Percentiles rank a stretch among this genome's conserved stretches.
phyloP scores from a whole-genome alignment of 1,140 invertebrate species.

The Anthonomus grandis region DNA sequence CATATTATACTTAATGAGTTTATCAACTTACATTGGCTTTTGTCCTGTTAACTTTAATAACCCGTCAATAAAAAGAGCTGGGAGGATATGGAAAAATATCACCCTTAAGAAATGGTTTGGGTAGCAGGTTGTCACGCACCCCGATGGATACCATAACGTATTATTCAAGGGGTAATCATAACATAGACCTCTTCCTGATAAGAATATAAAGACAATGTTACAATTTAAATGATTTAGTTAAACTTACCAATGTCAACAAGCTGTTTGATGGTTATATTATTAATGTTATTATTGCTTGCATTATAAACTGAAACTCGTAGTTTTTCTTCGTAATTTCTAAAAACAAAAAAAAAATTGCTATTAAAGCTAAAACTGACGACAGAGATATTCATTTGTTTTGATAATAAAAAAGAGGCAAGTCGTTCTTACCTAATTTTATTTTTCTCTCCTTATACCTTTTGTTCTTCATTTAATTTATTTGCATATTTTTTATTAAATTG shows the following conservation, averaged over 20 bases:
- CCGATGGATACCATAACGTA: constrained; percentile 64
- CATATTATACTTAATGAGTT: neutral
- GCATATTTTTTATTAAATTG: no score
- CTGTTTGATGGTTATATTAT: constrained; percentile 65
- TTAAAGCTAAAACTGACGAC: no score
- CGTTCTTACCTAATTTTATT: neutral
- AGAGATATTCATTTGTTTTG: no score
- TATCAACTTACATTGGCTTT: constrained; percentile 69
- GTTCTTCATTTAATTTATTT: neutral
- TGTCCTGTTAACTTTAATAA: constrained; percentile 58
- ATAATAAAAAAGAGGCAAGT: no score
- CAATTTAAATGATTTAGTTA: neutral
- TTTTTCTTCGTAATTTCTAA: constrained; percentile 13
- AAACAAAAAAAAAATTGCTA: no score
- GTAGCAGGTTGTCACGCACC: constrained; percentile 51
- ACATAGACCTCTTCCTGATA: constrained; percentile 46
- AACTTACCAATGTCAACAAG: constrained; percentile 55
- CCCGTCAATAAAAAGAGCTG: constrained; percentile 66
- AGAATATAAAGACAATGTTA: no score
- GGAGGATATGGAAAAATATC: constrained; percentile 64
- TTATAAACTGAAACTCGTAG: constrained; percentile 61
- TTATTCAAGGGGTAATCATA: constrained; percentile 61
- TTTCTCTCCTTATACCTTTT: neutral
- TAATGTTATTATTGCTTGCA: constrained; percentile 60
- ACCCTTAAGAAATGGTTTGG: constrained; percentile 55